These are phyloP conservation scores for Dermochelys coriacea DNA, from an alignment of 2,797 vertebrate genomes.

Conservation along the genomic window DNA sequence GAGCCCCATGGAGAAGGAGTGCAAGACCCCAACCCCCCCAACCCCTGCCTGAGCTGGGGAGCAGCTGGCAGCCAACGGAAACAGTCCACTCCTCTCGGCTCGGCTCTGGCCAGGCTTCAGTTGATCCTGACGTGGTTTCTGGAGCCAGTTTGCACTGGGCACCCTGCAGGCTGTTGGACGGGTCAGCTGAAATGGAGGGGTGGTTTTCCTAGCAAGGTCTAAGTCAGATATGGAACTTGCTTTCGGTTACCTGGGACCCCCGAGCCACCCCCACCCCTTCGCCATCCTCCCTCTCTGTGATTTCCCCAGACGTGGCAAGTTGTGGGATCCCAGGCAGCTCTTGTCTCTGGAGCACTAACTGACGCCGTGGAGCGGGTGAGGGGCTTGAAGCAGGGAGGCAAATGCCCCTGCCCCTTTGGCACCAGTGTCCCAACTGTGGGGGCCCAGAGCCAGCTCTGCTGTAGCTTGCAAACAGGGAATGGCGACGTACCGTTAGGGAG, in stretches of 20 bases:
- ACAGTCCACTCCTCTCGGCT: neutral
- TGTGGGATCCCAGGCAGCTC: fast-evolving
- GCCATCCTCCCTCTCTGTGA: neutral
- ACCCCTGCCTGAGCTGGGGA: slow-evolving; percentile 1
- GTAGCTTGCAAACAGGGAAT: neutral
- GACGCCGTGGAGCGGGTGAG: neutral
- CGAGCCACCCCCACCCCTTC: neutral
- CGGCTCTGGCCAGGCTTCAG: neutral
- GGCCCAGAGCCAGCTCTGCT: neutral
- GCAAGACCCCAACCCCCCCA: neutral
- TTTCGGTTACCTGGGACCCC: slow-evolving; percentile 17
- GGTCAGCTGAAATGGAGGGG: neutral
- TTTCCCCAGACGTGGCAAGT: neutral
- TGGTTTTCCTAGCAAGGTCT: slow-evolving; percentile 3
- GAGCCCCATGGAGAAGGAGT: neutral
- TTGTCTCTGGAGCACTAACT: neutral
- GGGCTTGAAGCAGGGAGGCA: neutral
- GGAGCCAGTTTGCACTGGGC: neutral
- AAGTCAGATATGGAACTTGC: slow-evolving; percentile 44
- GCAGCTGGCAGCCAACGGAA: neutral
- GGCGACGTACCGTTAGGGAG: fast-evolving
- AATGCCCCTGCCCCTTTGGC: fast-evolving
- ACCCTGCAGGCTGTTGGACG: neutral
- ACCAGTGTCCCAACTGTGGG: fast-evolving
- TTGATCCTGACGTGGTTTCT: neutral